These are phyloP conservation scores for Apodemus agrarius DNA, from an alignment of 2,797 vertebrate genomes.

Conservation along the genomic window DNA sequence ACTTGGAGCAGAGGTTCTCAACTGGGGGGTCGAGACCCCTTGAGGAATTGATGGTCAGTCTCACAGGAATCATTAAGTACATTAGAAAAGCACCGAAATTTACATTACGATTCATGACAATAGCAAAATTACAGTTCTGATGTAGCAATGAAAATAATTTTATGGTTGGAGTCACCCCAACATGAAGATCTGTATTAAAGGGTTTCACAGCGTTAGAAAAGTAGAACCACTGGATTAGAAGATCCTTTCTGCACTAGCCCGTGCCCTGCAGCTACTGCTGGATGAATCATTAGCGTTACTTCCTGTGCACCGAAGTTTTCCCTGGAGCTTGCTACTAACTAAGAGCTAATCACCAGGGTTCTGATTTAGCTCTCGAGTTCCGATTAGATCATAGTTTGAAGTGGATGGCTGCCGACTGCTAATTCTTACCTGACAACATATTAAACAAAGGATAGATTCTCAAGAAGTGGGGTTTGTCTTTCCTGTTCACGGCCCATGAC, in stretches of 20 bases:
- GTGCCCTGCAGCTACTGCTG: conserved; percentile 21
- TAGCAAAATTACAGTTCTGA: not conserved
- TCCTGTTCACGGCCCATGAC: conserved; percentile 19
- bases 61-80: not conserved
- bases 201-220: no score
- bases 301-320: conserved; percentile 70
- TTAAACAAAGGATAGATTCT: conserved; percentile 49
- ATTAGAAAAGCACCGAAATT: not conserved
- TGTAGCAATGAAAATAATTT: not conserved
- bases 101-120: not conserved
- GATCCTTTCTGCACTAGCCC: not conserved
- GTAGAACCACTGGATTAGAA: not conserved
- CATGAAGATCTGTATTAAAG: not conserved
- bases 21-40: not conserved
- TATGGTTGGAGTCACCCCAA: not conserved
- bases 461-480: conserved; percentile 46
- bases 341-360: conserved; percentile 75
- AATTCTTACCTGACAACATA: conserved; percentile 64
- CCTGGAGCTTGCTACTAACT: conserved; percentile 72
- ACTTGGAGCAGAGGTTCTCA: not conserved
- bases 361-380: conserved; percentile 77
- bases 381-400: conserved; percentile 77
- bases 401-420: conserved; percentile 63
- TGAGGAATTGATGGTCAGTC: accelerated
- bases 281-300: conserved; percentile 78